Percentiles rank a stretch among this genome's conserved stretches.
Evolutionary conservation across 2,797 vertebrate genomes (phyloP).

Genomic region (Semotilus atromaculatus): DNA sequence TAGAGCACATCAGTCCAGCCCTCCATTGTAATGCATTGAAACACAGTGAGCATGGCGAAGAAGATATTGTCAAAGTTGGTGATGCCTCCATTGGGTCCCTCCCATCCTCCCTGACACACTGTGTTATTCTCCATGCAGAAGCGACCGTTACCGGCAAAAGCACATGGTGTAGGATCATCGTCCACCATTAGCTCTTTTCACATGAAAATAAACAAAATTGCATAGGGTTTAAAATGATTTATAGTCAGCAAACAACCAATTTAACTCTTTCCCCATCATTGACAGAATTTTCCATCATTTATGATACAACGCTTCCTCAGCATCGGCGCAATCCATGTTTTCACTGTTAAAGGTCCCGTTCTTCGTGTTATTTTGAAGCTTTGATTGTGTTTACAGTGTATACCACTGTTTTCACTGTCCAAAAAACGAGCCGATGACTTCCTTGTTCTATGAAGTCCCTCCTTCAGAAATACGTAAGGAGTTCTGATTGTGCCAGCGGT

Average conservation of each 20-base stretch:
- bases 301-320: neutral
- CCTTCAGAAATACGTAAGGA: no score
- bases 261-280: neutral
- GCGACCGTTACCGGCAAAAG: conserved; percentile 93
- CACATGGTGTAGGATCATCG: conserved; percentile 95
- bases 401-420: no score
- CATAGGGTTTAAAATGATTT: neutral
- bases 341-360: no score
- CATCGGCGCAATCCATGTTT: neutral
- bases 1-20: conserved; percentile 97
- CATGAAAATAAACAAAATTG: neutral
- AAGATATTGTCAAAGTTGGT: conserved; percentile 99
- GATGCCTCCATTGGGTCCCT: conserved; percentile 95
- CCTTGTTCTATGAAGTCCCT: no score
- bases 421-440: no score
- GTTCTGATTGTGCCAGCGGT: no score
- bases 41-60: conserved; percentile 98
- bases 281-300: neutral
- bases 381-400: no score
- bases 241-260: neutral
- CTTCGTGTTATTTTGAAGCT: no score
- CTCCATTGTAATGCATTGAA: conserved; percentile 99
- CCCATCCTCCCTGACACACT: conserved; percentile 90
- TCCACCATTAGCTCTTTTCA: conserved; percentile 87
- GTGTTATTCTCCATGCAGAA: conserved; percentile 88